Conservation (phyloP, 1,140 invertebrate genomes). For the Spodoptera frugiperda region DNA sequence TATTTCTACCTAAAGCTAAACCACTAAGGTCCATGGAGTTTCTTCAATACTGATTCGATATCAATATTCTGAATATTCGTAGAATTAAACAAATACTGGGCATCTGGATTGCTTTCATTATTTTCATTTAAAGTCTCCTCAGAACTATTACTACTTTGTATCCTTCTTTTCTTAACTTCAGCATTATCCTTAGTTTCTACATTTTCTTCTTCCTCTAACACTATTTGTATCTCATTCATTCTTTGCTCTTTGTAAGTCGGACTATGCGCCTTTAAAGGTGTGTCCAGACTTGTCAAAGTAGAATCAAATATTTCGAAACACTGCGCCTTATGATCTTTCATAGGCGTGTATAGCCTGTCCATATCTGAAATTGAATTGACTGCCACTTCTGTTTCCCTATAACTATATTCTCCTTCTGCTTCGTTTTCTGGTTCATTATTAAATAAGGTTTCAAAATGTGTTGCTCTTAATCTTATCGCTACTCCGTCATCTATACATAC, state of each 20-base stretch:
- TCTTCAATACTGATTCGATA: constrained; percentile 80
- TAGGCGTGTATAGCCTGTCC: constrained; percentile 73
- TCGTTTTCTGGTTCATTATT: constrained; percentile 56
- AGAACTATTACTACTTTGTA: constrained; percentile 57
- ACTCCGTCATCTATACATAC: constrained; percentile 77
- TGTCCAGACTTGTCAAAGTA: constrained; percentile 78
- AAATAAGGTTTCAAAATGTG: constrained; percentile 60
- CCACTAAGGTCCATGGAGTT: constrained; percentile 75
- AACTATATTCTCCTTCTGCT: constrained; percentile 50
- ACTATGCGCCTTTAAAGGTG: constrained; percentile 70
- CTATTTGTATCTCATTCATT: constrained; percentile 63
- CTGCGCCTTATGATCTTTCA: constrained; percentile 70
- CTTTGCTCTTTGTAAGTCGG: constrained; percentile 58
- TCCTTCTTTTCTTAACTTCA: constrained; percentile 72
- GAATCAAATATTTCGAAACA: constrained; percentile 80
- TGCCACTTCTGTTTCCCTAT: constrained; percentile 67
- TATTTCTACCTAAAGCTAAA: background rate
- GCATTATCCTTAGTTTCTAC: constrained; percentile 67
- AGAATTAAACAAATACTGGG: constrained; percentile 72
- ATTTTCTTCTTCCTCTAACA: constrained; percentile 75
- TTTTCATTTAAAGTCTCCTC: constrained; percentile 64
- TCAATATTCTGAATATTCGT: constrained; percentile 80
- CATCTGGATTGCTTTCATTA: constrained; percentile 72
- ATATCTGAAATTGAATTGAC: constrained; percentile 70
- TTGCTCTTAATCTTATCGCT: constrained; percentile 72